Evolutionary conservation across 2,888 invertebrate species (phyloP), one percentile per base, ranked within the genome.

Genomic region (Adineta ricciae): DNA sequence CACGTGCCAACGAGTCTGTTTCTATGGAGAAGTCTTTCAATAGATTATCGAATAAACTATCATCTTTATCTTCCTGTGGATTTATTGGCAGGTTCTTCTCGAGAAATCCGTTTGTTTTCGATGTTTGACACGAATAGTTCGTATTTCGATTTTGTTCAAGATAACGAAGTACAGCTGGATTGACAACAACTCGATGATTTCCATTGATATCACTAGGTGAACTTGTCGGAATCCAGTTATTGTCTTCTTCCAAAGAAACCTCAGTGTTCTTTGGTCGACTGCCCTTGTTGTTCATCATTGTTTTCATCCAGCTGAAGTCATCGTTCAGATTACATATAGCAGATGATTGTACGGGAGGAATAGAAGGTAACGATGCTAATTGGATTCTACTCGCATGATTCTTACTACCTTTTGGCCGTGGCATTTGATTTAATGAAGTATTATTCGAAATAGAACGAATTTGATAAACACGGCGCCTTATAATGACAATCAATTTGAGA

Each of bases 91-190:
- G 4, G 19, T 64, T 32, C 19, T 64, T 64, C 27, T 32, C 27
- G 19, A 64, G 32, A 27, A 14, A 32, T 9, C 19, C 64, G 32
- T 64, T 32, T 19, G 64, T 27, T 64, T 64, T 64, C 32, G 32
- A 27, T 19, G 27, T 36, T 3, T 27, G 32, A 32, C 32, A 64
- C 19, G 64, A 64, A 36, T 64, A 64, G 16, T 64, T 64, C 19
- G 19, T n/a, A 78, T n/a, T 78, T n/a, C 78, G 78, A 78, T 78
- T 78, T 41, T 78, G 78, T 78, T 78, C 78, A 41, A 78, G 41
- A 78, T 78, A 78, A 19, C 78, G 78, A 24, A 78, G 41, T 41
- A 78, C 41, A 78, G 78, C 78, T 41, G 78, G 78, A 78, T 78
- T 78, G 24, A 78, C 41, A 41, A 78, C 24, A 4, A 78, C 78